Evolutionary conservation across 2,888 invertebrate species (phyloP).

Genomic region (Machimus atricapillus): DNA sequence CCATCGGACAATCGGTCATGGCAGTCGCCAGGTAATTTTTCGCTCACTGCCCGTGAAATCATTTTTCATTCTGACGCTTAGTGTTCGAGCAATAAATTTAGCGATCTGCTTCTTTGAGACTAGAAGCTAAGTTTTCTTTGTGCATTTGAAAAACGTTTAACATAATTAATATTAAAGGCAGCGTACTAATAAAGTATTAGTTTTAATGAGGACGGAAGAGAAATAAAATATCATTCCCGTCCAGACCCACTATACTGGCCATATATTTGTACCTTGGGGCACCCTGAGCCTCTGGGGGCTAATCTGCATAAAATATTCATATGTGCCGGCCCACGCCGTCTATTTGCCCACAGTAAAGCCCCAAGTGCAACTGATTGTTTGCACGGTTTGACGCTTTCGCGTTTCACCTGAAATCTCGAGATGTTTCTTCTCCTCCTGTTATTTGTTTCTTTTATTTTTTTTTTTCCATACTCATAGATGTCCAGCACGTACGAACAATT

Average conservation of each 20-base stretch:
- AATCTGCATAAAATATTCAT: constrained; percentile 18
- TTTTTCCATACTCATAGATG: background rate
- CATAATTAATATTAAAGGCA: background rate
- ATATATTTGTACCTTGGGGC: background rate
- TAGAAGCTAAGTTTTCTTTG: background rate
- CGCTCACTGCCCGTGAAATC: background rate
- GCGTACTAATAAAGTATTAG: background rate
- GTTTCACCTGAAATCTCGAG: background rate
- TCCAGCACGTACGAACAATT: constrained; percentile 5
- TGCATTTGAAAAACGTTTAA: background rate
- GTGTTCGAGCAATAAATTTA: background rate
- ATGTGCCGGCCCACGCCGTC: background rate
- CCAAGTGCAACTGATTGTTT: background rate
- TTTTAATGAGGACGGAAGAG: background rate
- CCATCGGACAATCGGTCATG: constrained; percentile 13
- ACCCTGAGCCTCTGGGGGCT: background rate
- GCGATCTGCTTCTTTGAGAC: background rate
- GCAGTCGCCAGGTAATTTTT: constrained; percentile 5
- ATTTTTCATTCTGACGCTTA: background rate
- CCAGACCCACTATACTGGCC: background rate
- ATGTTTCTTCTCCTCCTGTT: background rate
- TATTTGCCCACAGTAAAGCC: background rate
- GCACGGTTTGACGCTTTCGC: background rate
- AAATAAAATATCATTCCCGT: background rate
- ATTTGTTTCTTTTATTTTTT: background rate